Conservation (phyloP, 2,888 invertebrate genomes). For the Danaus chrysippus region DNA sequence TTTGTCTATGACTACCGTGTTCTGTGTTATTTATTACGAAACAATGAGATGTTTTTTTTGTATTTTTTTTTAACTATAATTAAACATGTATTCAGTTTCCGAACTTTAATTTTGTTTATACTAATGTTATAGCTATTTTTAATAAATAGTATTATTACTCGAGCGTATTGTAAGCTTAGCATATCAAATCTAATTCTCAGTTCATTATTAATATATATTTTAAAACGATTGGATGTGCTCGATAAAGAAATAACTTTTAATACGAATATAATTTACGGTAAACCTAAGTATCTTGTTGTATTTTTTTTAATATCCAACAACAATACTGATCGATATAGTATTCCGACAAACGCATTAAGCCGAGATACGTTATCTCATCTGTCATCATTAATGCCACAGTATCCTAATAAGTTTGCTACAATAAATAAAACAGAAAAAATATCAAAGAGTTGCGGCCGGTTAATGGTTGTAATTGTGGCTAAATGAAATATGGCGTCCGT, state of each 20-base stretch:
- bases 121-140: no score
- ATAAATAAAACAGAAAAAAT: constrained; percentile 68
- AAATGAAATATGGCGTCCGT: constrained; percentile 70
- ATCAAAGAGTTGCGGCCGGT: constrained; percentile 75
- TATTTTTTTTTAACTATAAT: no score
- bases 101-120: no score
- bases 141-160: no score
- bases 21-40: constrained; percentile 1
- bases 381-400: constrained; percentile 77
- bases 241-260: constrained; percentile 40
- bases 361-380: constrained; percentile 66
- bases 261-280: constrained; percentile 48
- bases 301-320: constrained; percentile 45
- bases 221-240: constrained; percentile 21
- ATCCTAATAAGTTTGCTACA: constrained; percentile 76
- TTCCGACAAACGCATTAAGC: constrained; percentile 63
- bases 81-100: no score
- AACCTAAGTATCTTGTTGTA: constrained; percentile 35
- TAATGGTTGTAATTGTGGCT: constrained; percentile 76
- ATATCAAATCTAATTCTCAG: not conserved
- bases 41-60: no score
- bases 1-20: constrained; percentile 68
- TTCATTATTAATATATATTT: constrained; percentile 11
- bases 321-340: constrained; percentile 47
- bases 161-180: no score